Evolutionary conservation across 2,113 vertebrate species (phyloP), one percentile per base, ranked within the genome.

Genomic region (Prionailurus bengalensis): DNA sequence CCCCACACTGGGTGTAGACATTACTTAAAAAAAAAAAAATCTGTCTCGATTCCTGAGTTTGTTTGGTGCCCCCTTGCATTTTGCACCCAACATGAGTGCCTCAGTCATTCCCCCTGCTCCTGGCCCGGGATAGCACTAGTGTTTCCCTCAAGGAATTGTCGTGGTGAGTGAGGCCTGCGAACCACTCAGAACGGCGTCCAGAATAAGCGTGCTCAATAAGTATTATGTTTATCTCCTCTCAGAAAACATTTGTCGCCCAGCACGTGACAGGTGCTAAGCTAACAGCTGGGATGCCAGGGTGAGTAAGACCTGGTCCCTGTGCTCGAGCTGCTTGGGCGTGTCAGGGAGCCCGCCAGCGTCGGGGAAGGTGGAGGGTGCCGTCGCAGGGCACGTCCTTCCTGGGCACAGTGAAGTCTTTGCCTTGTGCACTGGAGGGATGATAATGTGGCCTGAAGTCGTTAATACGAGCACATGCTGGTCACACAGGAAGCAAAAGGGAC

Each of bases 301-400:
- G 25, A 78, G 2, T 51, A 10, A 55, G 63, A 70, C 73, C 65
- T 10, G 5, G n/a, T 48, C 80, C 14, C 21, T 82, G 21, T 4
- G 31, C 8, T 66, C 76, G 3, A 13, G 33, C 55, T 36, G 31
- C 61, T 81, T 16, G 16, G 73, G 6, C 55, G n/a, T 45, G 25
- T 74, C 14, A 31, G 33, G 86, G 19, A n/a, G 33, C 7, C 13
- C 15, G 2, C n/a, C 19, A 4, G 36, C 42, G 33, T 19, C 11
- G 13, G 15, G 42, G 79, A 39, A 45, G 48, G 6, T 12, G 48
- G 15, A 51, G 36, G 39, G 27, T 16, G 7, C 21, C 1, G 1
- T 13, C 6, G 0, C 15, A 27, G 36, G 45, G 15, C 19, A 0
- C 0, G 3, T 39, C 6, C 23, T 51, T 39, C 6, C 23, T 51